Evolutionary conservation across 2,113 vertebrate genomes (phyloP), one percentile per base, ranked within the genome.

Genomic region (Odobenus rosmarus): DNA sequence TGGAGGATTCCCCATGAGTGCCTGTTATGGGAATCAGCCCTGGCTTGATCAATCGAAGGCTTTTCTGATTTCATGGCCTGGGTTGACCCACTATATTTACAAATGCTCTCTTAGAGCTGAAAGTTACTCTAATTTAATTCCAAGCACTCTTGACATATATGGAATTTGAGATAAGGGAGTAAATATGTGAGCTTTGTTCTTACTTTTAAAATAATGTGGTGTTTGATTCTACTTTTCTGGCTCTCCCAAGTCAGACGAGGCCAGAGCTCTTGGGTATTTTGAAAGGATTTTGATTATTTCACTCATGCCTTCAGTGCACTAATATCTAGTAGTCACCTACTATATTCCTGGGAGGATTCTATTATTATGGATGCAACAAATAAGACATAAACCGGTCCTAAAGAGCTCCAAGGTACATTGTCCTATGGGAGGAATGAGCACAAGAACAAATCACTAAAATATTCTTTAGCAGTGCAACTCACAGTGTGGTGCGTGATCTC

Each of bases 71-170:
- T 71, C 16, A 39, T 2, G 82, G 26, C 7, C 21, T 64, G 7
- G 1, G 6, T 46, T 53, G 33, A 28, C 0, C 16, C 0, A 51
- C 1, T 36, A 0, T 10, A 59, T 33, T 11, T 53, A 62, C 3
- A 93, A 31, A 89, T 12, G 4, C 1, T 36, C 46, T 85, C 71
- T 49, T 18, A 59, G 26, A 46, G 13, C 0, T 79, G 15, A 81
- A 81, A 28, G 2, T 46, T 59, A 31, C 14, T 91, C 15, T 81
- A 46, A 81, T 53, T 69, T 7, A 74, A 36, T 77, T 53, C 24
- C 8, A 74, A 33, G 12, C 72, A 5, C 31, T 90, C 28, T 42
- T 87, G 23, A 87, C 7, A 0, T 33, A 23, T 19, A 31, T 18
- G 46, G 12, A 55, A 79, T 82, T 74, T 83, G 5, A 7, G 7